Percentiles rank a stretch among this genome's conserved stretches.
These are phyloP conservation scores for Noctuana brunneofusca DNA, from an alignment of 2,888 invertebrate species.

Conservation along the genomic window DNA sequence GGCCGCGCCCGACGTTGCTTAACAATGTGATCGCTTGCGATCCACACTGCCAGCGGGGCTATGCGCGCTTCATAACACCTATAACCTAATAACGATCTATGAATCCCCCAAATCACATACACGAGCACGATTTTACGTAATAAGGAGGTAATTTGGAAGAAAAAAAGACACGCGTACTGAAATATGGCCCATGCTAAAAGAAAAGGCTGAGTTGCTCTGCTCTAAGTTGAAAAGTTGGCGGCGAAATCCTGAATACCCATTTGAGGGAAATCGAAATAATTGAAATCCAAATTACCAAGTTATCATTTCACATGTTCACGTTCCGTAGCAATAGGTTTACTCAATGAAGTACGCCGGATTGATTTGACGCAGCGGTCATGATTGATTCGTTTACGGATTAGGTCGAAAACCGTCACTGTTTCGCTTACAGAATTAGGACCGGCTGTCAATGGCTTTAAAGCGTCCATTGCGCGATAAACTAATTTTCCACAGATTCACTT, in stretches of 20 bases:
- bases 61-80: too few relatives aligned
- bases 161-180: too few relatives aligned
- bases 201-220: too few relatives aligned
- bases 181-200: too few relatives aligned
- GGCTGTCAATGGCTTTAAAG: conserved; percentile 27
- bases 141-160: too few relatives aligned
- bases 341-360: conserved; percentile 2
- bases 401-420: conserved; percentile 19
- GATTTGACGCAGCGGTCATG: conserved; percentile 24
- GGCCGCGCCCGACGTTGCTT: too few relatives aligned
- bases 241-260: background rate
- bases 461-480: conserved; percentile 18
- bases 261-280: background rate
- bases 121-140: too few relatives aligned
- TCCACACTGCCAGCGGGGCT: too few relatives aligned
- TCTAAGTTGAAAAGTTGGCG: background rate
- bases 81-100: too few relatives aligned
- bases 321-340: conserved; percentile 8
- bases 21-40: too few relatives aligned
- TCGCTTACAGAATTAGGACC: conserved; percentile 25
- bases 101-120: too few relatives aligned
- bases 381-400: conserved; percentile 31
- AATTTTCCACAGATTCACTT: conserved; percentile 17
- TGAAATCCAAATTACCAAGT: conserved; percentile 8
- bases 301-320: conserved; percentile 6